Evolutionary conservation across 2,113 vertebrate species (phyloP).

Genomic region (Drymodes brunneopygia): DNA sequence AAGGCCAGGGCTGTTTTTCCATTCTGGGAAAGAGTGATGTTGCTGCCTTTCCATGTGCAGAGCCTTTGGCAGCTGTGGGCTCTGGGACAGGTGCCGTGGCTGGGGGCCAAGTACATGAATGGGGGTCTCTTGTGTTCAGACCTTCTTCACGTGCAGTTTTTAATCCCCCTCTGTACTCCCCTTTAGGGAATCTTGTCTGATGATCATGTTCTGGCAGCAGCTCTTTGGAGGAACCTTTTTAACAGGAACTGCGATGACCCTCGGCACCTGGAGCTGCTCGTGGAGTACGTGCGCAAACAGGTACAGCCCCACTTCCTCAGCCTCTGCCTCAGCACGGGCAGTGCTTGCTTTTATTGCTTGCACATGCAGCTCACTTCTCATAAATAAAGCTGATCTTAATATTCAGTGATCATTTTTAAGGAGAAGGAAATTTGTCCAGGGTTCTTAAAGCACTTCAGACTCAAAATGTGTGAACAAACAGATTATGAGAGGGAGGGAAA

Average conservation of each 20-base stretch:
- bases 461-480: not conserved
- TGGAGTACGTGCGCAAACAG: conserved; percentile 98
- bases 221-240: conserved; percentile 95
- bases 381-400: not conserved
- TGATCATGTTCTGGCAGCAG: conserved; percentile 87
- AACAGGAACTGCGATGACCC: conserved; percentile 89
- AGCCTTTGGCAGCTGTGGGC: not conserved
- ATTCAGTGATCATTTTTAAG: not conserved
- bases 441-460: not conserved
- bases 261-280: conserved; percentile 86
- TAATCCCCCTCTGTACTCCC: not conserved
- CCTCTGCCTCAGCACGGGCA: not conserved
- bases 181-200: conserved; percentile 90
- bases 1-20: not conserved
- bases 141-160: not conserved
- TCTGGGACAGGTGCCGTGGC: not conserved
- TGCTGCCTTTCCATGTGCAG: not conserved
- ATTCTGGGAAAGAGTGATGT: not conserved
- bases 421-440: not conserved
- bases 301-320: conserved; percentile 38
- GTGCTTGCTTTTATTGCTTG: not conserved
- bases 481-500: not conserved
- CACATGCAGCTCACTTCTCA: not conserved
- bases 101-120: not conserved
- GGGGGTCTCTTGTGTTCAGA: not conserved